A percentile compares a stretch with the other conserved stretches of the same genome.
phyloP scores from a whole-genome alignment of 2,797 vertebrate genomes.

The Hydrocynus forskahlii region DNA sequence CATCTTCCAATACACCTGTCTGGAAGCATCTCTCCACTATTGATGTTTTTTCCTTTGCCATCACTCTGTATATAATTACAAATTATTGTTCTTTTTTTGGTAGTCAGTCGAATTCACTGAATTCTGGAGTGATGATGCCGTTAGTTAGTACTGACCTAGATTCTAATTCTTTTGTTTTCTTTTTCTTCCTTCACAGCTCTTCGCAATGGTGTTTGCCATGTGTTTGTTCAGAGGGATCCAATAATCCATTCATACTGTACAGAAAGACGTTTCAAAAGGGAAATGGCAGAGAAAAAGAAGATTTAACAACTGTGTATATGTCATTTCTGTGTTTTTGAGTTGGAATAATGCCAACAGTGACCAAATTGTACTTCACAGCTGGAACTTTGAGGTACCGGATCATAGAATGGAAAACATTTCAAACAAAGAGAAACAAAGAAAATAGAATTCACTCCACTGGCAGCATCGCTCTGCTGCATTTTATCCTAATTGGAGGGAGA shows the following conservation, averaged over 20 bases:
- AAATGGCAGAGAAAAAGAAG: slow-evolving; percentile 39
- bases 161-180: slow-evolving; percentile 15
- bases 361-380: slow-evolving; percentile 77
- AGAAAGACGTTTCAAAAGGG: slow-evolving; percentile 51
- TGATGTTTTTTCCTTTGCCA: not conserved
- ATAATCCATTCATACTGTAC: slow-evolving; percentile 62
- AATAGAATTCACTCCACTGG: slow-evolving; percentile 21
- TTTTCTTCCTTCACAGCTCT: slow-evolving; percentile 78
- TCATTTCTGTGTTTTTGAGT: slow-evolving; percentile 64
- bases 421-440: slow-evolving; percentile 26
- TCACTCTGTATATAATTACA: too few species aligned
- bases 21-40: not conserved
- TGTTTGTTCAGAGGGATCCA: slow-evolving; percentile 93
- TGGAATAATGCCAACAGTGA: slow-evolving; percentile 65
- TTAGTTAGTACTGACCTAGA: not conserved
- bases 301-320: slow-evolving; percentile 60
- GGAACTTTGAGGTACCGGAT: slow-evolving; percentile 69
- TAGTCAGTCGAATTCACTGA: not conserved
- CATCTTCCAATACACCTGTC: not conserved
- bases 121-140: not conserved
- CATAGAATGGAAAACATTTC: slow-evolving; percentile 62
- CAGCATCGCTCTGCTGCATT: slow-evolving; percentile 21
- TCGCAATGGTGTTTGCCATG: slow-evolving; percentile 94
- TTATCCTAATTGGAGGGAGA: slow-evolving; percentile 28
- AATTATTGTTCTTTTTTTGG: not conserved